phyloP scores from a whole-genome alignment of 2,888 invertebrate genomes.

The Heliconius charithonia region DNA sequence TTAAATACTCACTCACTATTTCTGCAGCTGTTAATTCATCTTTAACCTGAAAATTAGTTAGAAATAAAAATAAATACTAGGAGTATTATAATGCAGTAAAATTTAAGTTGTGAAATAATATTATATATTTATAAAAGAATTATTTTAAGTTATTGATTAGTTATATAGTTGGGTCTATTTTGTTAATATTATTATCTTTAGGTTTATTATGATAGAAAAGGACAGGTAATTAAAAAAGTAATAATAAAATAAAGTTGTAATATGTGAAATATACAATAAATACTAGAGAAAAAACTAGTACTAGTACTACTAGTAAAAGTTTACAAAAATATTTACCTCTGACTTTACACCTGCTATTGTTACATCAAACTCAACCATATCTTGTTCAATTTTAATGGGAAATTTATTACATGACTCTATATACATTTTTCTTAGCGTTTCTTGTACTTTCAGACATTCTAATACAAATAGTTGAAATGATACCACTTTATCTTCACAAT shows the following conservation, averaged over 20 bases:
- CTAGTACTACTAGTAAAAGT: too few species aligned
- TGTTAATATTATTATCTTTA: background rate
- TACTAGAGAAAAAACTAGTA: too few species aligned
- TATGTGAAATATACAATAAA: too few species aligned
- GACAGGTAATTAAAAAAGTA: background rate
- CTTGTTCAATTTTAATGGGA: constrained; percentile 60
- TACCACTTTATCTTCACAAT: constrained; percentile 78
- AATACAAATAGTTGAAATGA: constrained; percentile 74
- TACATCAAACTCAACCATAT: constrained; percentile 49
- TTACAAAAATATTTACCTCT: constrained; percentile 57
- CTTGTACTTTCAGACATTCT: constrained; percentile 75
- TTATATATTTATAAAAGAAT: too few species aligned
- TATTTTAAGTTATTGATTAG: background rate
- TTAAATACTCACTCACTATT: constrained; percentile 67
- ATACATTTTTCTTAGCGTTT: constrained; percentile 62
- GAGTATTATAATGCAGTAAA: background rate
- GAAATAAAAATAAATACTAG: constrained; percentile 47
- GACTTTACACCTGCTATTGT: constrained; percentile 59
- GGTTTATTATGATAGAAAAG: background rate
- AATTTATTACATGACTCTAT: constrained; percentile 53
- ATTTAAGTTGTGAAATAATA: background rate
- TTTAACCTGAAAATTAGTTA: constrained; percentile 67
- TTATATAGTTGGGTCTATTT: background rate
- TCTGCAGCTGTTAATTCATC: constrained; percentile 71
- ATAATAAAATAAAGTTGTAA: too few species aligned